Conservation (phyloP, 1,140 invertebrate genomes). For the Metaphire vulgaris region DNA sequence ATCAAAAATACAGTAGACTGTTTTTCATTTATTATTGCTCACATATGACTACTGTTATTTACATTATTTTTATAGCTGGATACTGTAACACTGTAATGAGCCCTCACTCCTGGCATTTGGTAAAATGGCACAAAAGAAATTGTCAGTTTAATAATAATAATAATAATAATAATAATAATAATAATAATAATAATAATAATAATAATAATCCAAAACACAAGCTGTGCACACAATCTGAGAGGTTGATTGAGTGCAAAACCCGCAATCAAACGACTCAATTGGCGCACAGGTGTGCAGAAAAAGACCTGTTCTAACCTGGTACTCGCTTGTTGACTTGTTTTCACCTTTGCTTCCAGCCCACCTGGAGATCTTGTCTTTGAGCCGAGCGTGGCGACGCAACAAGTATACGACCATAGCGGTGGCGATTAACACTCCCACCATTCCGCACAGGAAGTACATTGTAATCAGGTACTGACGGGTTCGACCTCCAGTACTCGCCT, state of each 20-base stretch:
- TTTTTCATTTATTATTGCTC: no score
- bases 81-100: no score
- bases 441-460: conserved; percentile 21
- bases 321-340: conserved; percentile 12
- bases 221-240: no score
- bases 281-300: no score
- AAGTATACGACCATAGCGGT: conserved; percentile 12
- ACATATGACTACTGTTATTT: no score
- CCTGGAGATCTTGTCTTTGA: conserved; percentile 14
- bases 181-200: conserved; percentile 19
- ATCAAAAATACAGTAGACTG: no score
- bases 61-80: no score
- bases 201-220: no score
- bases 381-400: neutral
- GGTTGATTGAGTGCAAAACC: no score
- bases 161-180: conserved; percentile 16
- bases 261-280: no score
- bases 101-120: neutral
- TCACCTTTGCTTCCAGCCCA: conserved; percentile 14
- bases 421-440: neutral
- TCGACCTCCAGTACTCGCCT: neutral
- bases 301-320: conserved; percentile 16
- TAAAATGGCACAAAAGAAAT: no score
- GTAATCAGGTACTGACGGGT: conserved; percentile 16
- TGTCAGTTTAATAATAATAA: no score